These are phyloP conservation scores for Tragelaphus buxtoni DNA, from an alignment of 2,113 vertebrate species.

Conservation along the genomic window DNA sequence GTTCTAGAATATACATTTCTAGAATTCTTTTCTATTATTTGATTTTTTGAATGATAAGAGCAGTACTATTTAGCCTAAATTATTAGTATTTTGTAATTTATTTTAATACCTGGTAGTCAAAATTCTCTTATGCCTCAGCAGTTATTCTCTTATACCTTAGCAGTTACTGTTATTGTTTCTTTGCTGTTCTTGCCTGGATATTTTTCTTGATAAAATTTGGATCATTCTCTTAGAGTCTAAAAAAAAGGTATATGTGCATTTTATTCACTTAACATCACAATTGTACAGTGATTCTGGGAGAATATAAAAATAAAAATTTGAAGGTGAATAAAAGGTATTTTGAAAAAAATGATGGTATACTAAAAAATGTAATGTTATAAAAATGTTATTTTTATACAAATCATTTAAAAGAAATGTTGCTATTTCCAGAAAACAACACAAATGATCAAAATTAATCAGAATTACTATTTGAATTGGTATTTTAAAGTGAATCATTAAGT, in stretches of 20 bases:
- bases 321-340: background rate
- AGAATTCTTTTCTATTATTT: background rate
- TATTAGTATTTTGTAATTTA: background rate
- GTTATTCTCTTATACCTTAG: background rate
- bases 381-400: background rate
- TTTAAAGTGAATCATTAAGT: background rate
- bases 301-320: background rate
- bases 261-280: background rate
- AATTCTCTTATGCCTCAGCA: background rate
- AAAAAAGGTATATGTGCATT: background rate
- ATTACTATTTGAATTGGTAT: background rate
- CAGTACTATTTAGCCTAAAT: background rate
- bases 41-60: background rate
- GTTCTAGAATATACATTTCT: background rate
- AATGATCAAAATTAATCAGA: background rate
- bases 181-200: background rate
- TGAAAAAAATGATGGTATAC: background rate
- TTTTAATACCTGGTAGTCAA: background rate
- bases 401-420: background rate
- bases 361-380: background rate
- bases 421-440: background rate
- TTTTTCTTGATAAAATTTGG: background rate
- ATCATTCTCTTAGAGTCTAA: background rate
- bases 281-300: background rate
- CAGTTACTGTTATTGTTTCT: background rate